Base-by-base conservation (phyloP, 2,113 vertebrate genomes). In the Canis aureus region DNA sequence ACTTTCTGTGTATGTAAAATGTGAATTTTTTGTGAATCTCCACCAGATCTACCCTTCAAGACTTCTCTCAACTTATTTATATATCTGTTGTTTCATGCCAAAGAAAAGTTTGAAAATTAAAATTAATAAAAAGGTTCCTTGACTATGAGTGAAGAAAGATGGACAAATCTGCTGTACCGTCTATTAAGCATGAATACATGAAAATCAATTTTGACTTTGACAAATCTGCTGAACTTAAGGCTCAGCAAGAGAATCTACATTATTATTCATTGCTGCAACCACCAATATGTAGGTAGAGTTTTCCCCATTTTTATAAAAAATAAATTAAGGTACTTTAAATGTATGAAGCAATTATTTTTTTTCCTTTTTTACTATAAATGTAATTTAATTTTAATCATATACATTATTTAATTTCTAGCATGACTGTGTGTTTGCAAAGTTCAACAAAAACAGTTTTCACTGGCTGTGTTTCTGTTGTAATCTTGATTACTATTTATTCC, bases 371-470 rank as follows among this genome's bases (percentile, higher is more conserved):
- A 38, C 38, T 87, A n/a, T 60, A 53, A 82, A 74, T 25, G 23
- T 96, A 43, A 80, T 88, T 95, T 89, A 64, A 82, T 71, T 90
- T 79, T 91, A 93, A 73, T 76, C 32, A 32, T 89, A 73, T 81
- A 27, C 51, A 74, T 60, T 95, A 85, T 83, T 96, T 86, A 32
- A 91, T 93, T 93, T 91, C 51, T 64, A 79, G 8, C 49, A 67
- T 94, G n/a, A 74, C 15, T 62, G 64, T n/a, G 19, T 53, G 64
- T n/a, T 73, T 80, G 43, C 57, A 74, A 57, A 71, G 16, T 90
- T 92, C 53, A 81, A 7, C 22, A 6, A 87, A 94, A 73, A 23
- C 17, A 32, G 25, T 38, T 73, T 82, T 69, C 9, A 51, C 17
- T 49, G 3, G 38, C 27, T 66, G 62, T 64, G 29, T 82, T 92